Evolutionary conservation across 2,888 invertebrate genomes (phyloP).

Genomic region (Myopa testacea): DNA sequence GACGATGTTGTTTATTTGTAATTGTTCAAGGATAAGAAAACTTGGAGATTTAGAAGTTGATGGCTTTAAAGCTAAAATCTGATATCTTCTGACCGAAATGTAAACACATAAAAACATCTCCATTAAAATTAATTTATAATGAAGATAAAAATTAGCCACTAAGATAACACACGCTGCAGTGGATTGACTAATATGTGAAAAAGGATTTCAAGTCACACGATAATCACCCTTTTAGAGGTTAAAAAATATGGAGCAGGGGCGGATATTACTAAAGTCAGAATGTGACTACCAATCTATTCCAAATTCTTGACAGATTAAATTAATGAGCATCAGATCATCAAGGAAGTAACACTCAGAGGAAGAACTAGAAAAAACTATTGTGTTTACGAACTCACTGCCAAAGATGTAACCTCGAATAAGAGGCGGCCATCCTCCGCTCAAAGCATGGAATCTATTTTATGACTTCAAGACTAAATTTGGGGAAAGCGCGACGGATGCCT

Average conservation of each 20-base stretch:
- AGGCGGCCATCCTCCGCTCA: too few species aligned
- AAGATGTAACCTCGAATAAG: neutral
- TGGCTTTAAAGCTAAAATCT: neutral
- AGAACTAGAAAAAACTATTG: neutral
- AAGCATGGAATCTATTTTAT: neutral
- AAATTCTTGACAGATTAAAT: too few species aligned
- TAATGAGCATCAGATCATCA: neutral
- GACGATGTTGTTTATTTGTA: neutral
- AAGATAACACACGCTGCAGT: too few species aligned
- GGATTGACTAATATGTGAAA: too few species aligned
- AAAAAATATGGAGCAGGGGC: too few species aligned
- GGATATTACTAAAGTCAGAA: too few species aligned
- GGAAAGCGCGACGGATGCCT: neutral
- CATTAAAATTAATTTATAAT: too few species aligned
- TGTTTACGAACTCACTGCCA: neutral
- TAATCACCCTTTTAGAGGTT: too few species aligned
- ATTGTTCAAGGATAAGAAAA: neutral
- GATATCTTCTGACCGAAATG: neutral
- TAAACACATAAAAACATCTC: neutral
- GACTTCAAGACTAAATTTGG: slow-evolving; percentile 1
- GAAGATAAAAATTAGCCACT: too few species aligned
- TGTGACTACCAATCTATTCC: too few species aligned
- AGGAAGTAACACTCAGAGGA: neutral
- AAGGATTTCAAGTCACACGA: too few species aligned
- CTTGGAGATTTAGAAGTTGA: neutral